Base-by-base conservation (phyloP, 2,797 vertebrate species). In the Huso huso region DNA sequence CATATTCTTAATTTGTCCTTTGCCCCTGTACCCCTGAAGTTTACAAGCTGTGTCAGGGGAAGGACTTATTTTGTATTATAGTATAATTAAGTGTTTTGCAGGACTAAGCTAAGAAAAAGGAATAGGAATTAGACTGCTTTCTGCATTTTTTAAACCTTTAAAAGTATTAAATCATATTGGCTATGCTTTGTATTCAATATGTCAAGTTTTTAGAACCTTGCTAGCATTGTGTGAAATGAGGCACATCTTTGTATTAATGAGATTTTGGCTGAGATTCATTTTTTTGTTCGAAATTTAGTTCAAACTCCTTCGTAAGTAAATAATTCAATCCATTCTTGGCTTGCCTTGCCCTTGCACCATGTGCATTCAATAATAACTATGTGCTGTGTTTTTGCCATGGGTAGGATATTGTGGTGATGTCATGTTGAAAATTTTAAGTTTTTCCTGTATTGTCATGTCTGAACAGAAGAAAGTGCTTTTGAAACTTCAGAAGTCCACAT, bases 181-280 rank as follows among this genome's bases (percentile, higher is more conserved):
- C 78, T 79, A 50, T 69, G 62, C 68, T 50, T 48, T 51, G 71
- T 51, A 57, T 75, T 58, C 66, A 70, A 71, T 72, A 61, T 80
- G 76, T 75, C 75, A 74, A 75, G 76, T 66, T 75, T 76, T 75
- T 79, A 76, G 69, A 79, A 75, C 66, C 71, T 73, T 82, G 71
- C 66, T 77, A 85, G 78, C 77, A 78, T 78, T 74, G 75, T 76
- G 84, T 85, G 84, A 89, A 86, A 85, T 78, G 80, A 88, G 78
- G 83, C 80, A 80, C 81, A 81, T 84, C 82, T 77, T 89, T 87
- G 81, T 85, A 90, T 91, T 91, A 93, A 93, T 87, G 86, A 92
- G 87, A 86, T 75, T 84, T 82, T 94, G 92, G 88, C 91, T 69
- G 2, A 69, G n/a, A 67, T 87, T 92, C 84, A 85, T 73, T 78